A percentile compares a stretch with the other conserved stretches of the same genome.
Evolutionary conservation across 2,113 vertebrate genomes (phyloP).

Genomic region (Halichoeres trimaculatus): DNA sequence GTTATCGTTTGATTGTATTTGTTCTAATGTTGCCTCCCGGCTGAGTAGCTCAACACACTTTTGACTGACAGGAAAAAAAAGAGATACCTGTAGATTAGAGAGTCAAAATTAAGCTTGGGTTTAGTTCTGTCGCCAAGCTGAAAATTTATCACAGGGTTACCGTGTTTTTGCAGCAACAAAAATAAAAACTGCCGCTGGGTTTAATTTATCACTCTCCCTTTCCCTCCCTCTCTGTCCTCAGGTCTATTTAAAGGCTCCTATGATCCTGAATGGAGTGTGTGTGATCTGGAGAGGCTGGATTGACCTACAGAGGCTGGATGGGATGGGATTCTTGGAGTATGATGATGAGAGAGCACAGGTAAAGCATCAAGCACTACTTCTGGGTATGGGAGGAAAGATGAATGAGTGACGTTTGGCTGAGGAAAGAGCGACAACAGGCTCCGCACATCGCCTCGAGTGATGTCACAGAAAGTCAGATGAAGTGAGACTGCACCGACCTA

Average conservation of each 20-base stretch:
- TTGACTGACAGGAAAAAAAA: neutral
- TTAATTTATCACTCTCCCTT: neutral
- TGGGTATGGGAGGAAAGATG: neutral
- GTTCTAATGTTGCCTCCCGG: neutral
- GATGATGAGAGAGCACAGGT: constrained; percentile 99
- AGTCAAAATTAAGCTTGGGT: neutral
- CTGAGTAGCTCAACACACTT: neutral
- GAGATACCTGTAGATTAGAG: no score
- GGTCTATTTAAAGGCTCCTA: constrained; percentile 97
- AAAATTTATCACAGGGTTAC: neutral
- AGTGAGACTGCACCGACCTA: neutral
- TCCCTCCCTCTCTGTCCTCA: constrained; percentile 58
- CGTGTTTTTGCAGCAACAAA: neutral
- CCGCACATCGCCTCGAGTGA: neutral
- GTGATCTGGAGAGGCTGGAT: constrained; percentile 99
- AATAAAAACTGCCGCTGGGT: neutral
- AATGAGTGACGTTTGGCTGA: neutral
- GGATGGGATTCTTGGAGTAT: constrained; percentile 98
- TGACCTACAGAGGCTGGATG: constrained; percentile 96
- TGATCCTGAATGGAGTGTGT: constrained; percentile 99
- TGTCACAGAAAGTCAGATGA: neutral
- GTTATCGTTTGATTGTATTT: neutral
- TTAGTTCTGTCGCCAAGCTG: neutral
- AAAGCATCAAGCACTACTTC: constrained; percentile 24
- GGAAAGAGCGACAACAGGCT: neutral